Conservation (phyloP, 2,113 vertebrate species). For the Seriola dumerili region DNA sequence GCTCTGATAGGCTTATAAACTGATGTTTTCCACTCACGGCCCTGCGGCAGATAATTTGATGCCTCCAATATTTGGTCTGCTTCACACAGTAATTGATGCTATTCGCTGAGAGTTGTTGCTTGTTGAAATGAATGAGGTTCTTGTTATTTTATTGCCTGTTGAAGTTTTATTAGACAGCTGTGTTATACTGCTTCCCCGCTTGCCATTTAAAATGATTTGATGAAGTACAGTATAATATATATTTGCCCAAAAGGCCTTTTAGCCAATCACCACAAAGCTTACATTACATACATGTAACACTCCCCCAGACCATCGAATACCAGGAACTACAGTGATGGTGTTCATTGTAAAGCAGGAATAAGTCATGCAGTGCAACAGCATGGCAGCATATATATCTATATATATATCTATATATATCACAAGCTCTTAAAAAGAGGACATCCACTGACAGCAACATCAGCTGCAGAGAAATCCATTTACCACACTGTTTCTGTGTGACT, state of each 20-base stretch:
- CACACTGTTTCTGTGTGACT: slow-evolving; percentile 42
- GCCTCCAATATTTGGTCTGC: slow-evolving; percentile 3
- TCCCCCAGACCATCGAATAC: not conserved
- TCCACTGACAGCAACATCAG: slow-evolving; percentile 20
- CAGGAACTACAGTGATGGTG: not conserved
- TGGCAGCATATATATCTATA: no score
- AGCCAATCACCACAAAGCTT: no score
- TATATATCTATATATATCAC: no score
- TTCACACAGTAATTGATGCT: not conserved
- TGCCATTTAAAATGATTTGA: no score
- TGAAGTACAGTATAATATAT: no score
- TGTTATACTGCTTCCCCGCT: no score
- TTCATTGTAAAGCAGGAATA: slow-evolving; percentile 1
- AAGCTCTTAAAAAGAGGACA: not conserved
- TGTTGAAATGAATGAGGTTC: no score
- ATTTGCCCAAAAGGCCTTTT: no score
- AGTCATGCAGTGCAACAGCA: not conserved
- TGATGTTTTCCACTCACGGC: not conserved
- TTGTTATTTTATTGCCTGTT: no score
- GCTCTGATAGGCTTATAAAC: slow-evolving; percentile 6
- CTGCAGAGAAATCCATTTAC: slow-evolving; percentile 33
- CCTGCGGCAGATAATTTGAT: not conserved
- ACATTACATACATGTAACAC: no score
- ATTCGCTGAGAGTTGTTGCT: not conserved
- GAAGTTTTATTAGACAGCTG: no score